Base-by-base conservation (phyloP, 1,140 invertebrate genomes). In the Hyposmocoma kahamanoa region DNA sequence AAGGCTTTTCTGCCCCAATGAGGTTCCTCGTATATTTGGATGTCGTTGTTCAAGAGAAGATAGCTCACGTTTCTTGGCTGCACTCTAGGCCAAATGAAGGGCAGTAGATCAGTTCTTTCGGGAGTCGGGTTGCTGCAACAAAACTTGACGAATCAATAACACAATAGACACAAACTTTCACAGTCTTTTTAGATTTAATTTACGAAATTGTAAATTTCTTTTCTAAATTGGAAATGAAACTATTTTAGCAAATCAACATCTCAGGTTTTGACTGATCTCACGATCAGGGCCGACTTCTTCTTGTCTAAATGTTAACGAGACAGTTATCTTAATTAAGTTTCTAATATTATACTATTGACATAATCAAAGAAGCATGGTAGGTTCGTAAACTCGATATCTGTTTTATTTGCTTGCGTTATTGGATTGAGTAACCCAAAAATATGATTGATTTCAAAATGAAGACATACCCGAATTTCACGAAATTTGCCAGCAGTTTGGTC, bases 391-490 rank as follows among this genome's bases (percentile, higher is more conserved):
- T n/a, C n/a, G n/a, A n/a, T n/a, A n/a, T n/a, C n/a, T n/a, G n/a
- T n/a, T n/a, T n/a, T n/a, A n/a, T n/a, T n/a, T n/a, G n/a, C n/a
- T n/a, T n/a, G n/a, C n/a, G n/a, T n/a, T n/a, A n/a, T 26, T 11
- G 24, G 5, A 36, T 17, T 10, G 32, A 36, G 1, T 36, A 17
- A 36, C 32, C 18, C 18, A 26, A 5, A 6, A 26, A 11, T 11
- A 11, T 5, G 5, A 5, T 6, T 6, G 11, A 11, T 11, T 11
- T 34, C 4, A 13, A 9, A 9, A 15, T 1, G 28, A 36, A 15
- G 15, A 59, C 60, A 59, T 45, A 62, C 60, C 47, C 44, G 36
- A 32, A 50, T 38, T 59, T 59, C 4, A 59, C 32, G 43, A 56
- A 62, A 49, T 59, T 59, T 3, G 20, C 30, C n/a, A 59, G 32